Evolutionary conservation across 2,888 invertebrate species (phyloP), one percentile per base, ranked within the genome.

Genomic region (Caenorhabditis sp.): DNA sequence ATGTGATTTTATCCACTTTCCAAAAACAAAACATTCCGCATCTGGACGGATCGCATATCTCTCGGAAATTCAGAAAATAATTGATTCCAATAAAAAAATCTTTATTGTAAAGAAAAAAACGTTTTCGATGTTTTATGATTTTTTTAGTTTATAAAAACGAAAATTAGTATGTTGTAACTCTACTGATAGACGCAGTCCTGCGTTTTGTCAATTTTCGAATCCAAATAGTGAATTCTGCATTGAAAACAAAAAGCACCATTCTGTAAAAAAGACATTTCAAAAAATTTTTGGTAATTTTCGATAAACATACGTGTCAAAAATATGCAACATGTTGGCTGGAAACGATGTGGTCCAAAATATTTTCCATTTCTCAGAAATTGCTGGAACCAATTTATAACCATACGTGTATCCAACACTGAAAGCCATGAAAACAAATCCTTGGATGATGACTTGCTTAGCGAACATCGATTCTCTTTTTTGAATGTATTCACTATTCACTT

Each of bases 291-390:
- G 5, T 7, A 59, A 36, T 21, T 7, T 59, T 21, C 12, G 3
- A 27, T 1, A 7, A 26, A 70, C 69, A 36, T 53, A 70, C 69
- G 69, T 63, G 61, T 70, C 70, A 53, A 70, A 65, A 5, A 65
- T 23, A 21, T 65, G 64, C 25, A 70, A 38, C n/a, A 69, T n/a
- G 25, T 69, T 69, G 20, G 65, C 21, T 1, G 65, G 61, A 31
- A 70, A 70, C 1, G 65, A 57, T 7, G 61, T 70, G 8, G 70
- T 65, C 26, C 64, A 65, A 36, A 70, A 70, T 14, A 36, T 53
- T 53, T 65, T 65, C 65, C 64, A 65, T 23, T 59, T 38, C 12
- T 59, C 59, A 23, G 61, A 52, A 12, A 56, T 31, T 3, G 61
- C 62, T 4, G 70, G 65, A 8, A 70, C n/a, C 58, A 36, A 27